Percentiles rank a stretch among this genome's conserved stretches.
These are phyloP conservation scores for Karalla daura DNA, from an alignment of 2,797 vertebrate genomes.

Conservation along the genomic window DNA sequence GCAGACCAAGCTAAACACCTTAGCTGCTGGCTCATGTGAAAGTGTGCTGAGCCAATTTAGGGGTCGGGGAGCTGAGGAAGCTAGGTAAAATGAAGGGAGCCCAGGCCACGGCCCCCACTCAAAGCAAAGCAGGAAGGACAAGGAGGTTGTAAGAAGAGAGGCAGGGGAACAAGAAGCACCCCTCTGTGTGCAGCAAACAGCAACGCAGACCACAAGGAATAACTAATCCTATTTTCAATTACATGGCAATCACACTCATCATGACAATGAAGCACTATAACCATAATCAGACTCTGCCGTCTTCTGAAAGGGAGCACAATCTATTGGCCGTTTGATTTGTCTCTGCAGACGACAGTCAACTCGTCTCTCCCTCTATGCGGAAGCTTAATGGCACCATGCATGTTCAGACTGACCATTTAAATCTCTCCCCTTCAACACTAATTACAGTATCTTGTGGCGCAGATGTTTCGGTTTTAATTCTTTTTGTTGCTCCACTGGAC, in stretches of 20 bases:
- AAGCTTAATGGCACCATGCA: conserved; percentile 40
- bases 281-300: conserved; percentile 44
- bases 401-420: conserved; percentile 57
- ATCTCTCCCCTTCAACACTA: conserved; percentile 56
- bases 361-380: conserved; percentile 24
- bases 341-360: conserved; percentile 39
- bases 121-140: conserved; percentile 5
- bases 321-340: conserved; percentile 43
- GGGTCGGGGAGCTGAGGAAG: conserved; percentile 24
- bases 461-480: conserved; percentile 76
- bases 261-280: conserved; percentile 14
- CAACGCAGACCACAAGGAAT: conserved; percentile 4
- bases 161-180: background rate
- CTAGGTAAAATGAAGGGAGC: conserved; percentile 18
- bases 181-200: conserved; percentile 21
- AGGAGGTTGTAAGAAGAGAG: background rate
- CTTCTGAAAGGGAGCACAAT: conserved; percentile 26
- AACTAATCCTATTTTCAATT: conserved; percentile 28
- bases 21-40: conserved; percentile 76
- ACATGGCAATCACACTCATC: conserved; percentile 42
- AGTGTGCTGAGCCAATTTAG: conserved; percentile 64
- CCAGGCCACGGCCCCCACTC: conserved; percentile 6
- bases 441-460: conserved; percentile 71
- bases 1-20: conserved; percentile 75
- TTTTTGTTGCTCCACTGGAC: conserved; percentile 68